Evolutionary conservation across 2,797 vertebrate genomes (phyloP).

Genomic region (Etheostoma perlongum): DNA sequence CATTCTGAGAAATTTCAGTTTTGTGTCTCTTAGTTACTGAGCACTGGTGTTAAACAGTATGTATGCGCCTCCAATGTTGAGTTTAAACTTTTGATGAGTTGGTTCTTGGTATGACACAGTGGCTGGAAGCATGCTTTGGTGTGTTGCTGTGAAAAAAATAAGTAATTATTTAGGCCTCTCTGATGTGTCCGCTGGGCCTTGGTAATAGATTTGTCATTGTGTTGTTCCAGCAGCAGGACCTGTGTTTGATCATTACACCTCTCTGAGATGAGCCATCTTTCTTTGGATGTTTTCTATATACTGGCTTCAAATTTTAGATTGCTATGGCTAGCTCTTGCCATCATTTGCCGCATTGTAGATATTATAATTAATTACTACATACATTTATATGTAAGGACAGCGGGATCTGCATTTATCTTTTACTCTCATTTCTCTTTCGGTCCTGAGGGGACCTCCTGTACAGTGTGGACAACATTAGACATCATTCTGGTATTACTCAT

Average conservation of each 20-base stretch:
- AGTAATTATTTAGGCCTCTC: conserved; percentile 7
- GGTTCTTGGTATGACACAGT: conserved; percentile 2
- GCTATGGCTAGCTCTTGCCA: background rate
- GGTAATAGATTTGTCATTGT: conserved; percentile 14
- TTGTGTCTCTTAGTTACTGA: background rate
- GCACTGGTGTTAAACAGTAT: background rate
- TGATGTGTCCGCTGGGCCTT: conserved; percentile 8
- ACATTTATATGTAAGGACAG: background rate
- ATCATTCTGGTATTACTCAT: conserved; percentile 7
- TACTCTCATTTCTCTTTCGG: background rate
- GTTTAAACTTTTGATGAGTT: conserved; percentile 13
- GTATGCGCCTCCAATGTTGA: background rate
- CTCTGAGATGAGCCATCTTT: conserved; percentile 15
- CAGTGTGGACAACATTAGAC: background rate
- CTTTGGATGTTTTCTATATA: conserved; percentile 12
- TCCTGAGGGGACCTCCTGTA: background rate
- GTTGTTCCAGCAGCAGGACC: conserved; percentile 9
- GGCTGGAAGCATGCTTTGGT: conserved; percentile 3
- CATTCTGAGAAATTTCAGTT: background rate
- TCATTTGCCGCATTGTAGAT: background rate
- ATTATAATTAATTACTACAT: background rate
- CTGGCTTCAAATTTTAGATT: conserved; percentile 1
- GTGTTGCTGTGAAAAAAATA: conserved; percentile 12
- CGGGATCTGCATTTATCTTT: background rate
- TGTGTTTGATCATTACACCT: conserved; percentile 27